Evolutionary conservation across 35 echinoderm and acorn worm species (phyloP).

Genomic region (Patiria miniata): DNA sequence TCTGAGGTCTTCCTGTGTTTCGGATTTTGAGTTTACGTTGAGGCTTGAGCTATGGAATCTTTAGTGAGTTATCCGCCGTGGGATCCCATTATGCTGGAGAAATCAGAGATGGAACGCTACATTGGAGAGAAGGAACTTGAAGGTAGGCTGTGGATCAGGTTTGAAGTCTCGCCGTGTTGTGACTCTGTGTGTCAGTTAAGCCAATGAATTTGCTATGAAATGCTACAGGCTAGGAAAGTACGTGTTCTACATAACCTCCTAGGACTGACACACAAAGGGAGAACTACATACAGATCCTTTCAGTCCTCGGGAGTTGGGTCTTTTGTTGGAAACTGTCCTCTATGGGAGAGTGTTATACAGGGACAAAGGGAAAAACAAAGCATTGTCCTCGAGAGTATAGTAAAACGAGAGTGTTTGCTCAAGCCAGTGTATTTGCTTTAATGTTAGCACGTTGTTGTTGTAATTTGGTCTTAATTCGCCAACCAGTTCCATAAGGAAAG

Average conservation of each 20-base stretch:
- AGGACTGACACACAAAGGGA: neutral
- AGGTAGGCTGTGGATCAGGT: neutral
- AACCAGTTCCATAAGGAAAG: neutral
- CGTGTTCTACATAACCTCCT: no score
- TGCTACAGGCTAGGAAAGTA: neutral
- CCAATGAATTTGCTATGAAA: neutral
- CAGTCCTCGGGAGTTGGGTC: no score
- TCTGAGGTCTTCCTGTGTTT: neutral
- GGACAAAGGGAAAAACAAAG: no score
- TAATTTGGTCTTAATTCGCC: neutral
- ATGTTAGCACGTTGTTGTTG: neutral
- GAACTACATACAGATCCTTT: neutral
- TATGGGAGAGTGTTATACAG: no score
- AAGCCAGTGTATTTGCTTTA: neutral
- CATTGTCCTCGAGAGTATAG: no score
- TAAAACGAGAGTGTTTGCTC: neutral
- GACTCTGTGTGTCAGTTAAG: neutral
- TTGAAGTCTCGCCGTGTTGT: neutral
- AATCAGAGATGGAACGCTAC: neutral
- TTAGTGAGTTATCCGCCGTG: neutral
- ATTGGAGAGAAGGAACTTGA: neutral
- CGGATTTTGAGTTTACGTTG: neutral
- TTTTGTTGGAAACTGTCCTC: no score
- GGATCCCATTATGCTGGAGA: neutral
- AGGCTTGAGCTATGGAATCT: neutral